phyloP scores from a whole-genome alignment of 1,140 invertebrate species.

The Drosophila sulfurigaster region DNA sequence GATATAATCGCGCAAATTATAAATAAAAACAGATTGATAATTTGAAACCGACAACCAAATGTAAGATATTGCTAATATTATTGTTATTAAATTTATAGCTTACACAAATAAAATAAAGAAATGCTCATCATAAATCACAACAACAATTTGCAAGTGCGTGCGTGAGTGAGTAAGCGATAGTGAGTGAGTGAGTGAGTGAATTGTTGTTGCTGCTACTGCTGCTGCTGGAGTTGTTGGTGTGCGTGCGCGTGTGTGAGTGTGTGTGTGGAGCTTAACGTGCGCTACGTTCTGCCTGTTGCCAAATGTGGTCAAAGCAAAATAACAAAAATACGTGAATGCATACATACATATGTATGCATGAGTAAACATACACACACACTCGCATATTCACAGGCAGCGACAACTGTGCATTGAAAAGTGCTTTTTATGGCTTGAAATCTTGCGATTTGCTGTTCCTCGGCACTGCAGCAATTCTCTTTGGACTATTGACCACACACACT shows the following conservation, averaged over 20 bases:
- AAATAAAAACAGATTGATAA: conserved; percentile 48
- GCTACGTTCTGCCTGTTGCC: conserved; percentile 64
- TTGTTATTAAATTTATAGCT: conserved; percentile 33
- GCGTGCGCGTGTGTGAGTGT: conserved; percentile 57
- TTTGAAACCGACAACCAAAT: conserved; percentile 56
- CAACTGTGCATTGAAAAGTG: conserved; percentile 64
- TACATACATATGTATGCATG: conserved; percentile 28
- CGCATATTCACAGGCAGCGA: background rate
- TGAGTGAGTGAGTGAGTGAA: conserved; percentile 47
- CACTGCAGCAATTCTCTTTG: conserved; percentile 35
- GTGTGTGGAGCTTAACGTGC: conserved; percentile 51
- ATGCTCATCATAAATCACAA: conserved; percentile 38
- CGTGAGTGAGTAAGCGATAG: conserved; percentile 46
- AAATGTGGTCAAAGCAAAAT: conserved; percentile 79
- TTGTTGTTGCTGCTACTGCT: conserved; percentile 21
- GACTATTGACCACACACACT: conserved; percentile 4
- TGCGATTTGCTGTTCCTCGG: conserved; percentile 48
- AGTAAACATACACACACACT: conserved; percentile 21
- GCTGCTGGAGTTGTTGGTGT: conserved; percentile 37
- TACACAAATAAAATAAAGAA: background rate
- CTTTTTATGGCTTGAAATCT: conserved; percentile 73
- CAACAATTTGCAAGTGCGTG: conserved; percentile 60
- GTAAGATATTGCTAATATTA: conserved; percentile 61
- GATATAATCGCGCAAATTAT: conserved; percentile 62
- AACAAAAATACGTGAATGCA: conserved; percentile 58